These are phyloP conservation scores for Leptura quadrifasciata DNA, from an alignment of 2,888 invertebrate species.

Conservation along the genomic window DNA sequence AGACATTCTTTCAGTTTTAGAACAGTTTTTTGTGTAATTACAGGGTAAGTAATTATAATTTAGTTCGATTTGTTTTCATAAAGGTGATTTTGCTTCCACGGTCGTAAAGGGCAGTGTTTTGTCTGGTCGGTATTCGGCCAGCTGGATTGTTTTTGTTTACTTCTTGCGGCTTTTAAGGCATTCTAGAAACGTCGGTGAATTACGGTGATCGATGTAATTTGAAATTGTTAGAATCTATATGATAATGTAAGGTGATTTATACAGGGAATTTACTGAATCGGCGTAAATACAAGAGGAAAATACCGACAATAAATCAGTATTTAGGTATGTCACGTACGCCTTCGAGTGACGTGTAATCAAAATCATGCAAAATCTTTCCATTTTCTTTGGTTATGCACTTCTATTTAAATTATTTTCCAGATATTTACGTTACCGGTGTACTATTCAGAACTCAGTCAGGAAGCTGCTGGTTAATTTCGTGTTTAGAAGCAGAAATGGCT, in stretches of 20 bases:
- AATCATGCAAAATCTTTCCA: conserved; percentile 38
- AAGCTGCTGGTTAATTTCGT: conserved; percentile 10
- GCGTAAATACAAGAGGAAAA: neutral
- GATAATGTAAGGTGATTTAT: conserved; percentile 2
- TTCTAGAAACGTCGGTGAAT: conserved; percentile 53
- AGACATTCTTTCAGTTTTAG: conserved; percentile 41
- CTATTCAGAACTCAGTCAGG: conserved; percentile 9
- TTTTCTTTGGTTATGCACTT: conserved; percentile 8
- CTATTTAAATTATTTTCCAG: conserved; percentile 32
- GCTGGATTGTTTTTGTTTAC: conserved; percentile 67
- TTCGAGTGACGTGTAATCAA: conserved; percentile 50
- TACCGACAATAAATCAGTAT: conserved; percentile 29
- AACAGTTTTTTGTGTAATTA: conserved; percentile 26
- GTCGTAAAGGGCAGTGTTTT: conserved; percentile 20
- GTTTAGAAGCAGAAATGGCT: conserved; percentile 58
- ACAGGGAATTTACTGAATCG: neutral
- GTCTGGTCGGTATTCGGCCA: conserved; percentile 53
- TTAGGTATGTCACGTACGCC: conserved; percentile 49
- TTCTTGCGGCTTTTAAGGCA: conserved; percentile 44
- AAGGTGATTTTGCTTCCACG: conserved; percentile 14
- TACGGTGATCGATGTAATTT: conserved; percentile 42
- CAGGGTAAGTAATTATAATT: conserved; percentile 46
- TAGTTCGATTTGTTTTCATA: neutral
- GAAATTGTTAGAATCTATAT: conserved; percentile 8
- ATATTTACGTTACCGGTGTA: conserved; percentile 17